A percentile compares a stretch with the other conserved stretches of the same genome.
These are phyloP conservation scores for Trinectes maculatus DNA, from an alignment of 2,113 vertebrate species.

Conservation along the genomic window DNA sequence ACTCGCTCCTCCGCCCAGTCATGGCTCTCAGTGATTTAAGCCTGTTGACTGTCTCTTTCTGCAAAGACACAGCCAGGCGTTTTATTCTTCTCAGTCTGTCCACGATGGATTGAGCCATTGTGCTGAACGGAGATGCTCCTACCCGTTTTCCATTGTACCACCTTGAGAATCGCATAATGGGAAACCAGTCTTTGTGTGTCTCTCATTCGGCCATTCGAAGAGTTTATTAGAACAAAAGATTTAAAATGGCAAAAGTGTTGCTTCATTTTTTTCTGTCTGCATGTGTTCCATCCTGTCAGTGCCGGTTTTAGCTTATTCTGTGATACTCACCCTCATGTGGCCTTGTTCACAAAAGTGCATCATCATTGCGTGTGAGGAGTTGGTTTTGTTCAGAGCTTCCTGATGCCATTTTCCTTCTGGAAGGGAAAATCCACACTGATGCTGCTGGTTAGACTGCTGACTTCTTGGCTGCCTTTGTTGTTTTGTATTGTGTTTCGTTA, in stretches of 20 bases:
- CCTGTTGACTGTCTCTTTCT: background rate
- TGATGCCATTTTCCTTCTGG: conserved; percentile 3
- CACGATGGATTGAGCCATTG: conserved; percentile 17
- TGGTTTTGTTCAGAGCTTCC: conserved; percentile 13
- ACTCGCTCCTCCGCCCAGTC: background rate
- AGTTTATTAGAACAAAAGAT: background rate
- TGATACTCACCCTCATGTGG: background rate
- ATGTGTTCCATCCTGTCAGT: too few relatives aligned
- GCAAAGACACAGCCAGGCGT: background rate
- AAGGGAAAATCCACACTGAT: conserved; percentile 5
- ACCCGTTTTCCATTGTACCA: conserved; percentile 57
- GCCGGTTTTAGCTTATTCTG: too few relatives aligned
- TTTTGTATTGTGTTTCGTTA: background rate
- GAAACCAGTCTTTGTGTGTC: background rate
- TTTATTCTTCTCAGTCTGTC: background rate
- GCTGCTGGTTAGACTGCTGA: background rate
- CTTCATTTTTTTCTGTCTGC: background rate
- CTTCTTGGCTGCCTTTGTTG: background rate
- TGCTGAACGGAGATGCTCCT: conserved; percentile 48
- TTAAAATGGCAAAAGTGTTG: background rate
- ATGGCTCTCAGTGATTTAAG: background rate
- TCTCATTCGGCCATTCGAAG: background rate
- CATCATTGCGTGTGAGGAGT: conserved; percentile 18
- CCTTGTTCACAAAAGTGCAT: conserved; percentile 20
- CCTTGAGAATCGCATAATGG: conserved; percentile 24